phyloP scores from a whole-genome alignment of 2,113 vertebrate genomes.

The Merops nubicus region DNA sequence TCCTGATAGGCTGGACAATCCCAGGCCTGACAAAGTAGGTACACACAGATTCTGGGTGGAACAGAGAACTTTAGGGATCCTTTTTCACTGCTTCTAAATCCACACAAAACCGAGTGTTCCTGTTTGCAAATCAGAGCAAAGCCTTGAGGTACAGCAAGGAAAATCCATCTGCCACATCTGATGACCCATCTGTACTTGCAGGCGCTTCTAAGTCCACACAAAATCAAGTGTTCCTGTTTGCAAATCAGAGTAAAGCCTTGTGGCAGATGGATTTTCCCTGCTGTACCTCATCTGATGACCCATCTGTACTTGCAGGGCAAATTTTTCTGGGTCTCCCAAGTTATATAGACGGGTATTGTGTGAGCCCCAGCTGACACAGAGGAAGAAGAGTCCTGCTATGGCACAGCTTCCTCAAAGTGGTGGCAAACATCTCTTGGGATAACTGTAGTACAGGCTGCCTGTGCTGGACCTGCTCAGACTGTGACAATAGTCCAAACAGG shows the following conservation, averaged over 20 bases:
- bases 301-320: too few species aligned
- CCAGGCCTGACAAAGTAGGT: background rate
- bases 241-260: too few species aligned
- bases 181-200: background rate
- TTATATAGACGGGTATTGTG: background rate
- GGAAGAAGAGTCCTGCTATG: background rate
- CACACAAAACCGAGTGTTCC: background rate
- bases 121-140: background rate
- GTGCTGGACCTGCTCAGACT: background rate
- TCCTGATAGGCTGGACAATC: background rate
- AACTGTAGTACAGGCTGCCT: background rate
- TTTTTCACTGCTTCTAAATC: background rate
- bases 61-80: background rate
- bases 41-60: rapidly evolving
- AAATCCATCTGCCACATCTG: background rate
- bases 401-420: background rate
- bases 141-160: background rate
- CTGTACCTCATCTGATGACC: too few species aligned
- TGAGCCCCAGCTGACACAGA: background rate
- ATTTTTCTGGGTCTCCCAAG: background rate
- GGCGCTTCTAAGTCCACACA: background rate
- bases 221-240: too few species aligned
- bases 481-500: rapidly evolving
- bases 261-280: too few species aligned
- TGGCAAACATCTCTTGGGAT: background rate